phyloP scores from a whole-genome alignment of 2,113 vertebrate species.

The Sitta europaea region DNA sequence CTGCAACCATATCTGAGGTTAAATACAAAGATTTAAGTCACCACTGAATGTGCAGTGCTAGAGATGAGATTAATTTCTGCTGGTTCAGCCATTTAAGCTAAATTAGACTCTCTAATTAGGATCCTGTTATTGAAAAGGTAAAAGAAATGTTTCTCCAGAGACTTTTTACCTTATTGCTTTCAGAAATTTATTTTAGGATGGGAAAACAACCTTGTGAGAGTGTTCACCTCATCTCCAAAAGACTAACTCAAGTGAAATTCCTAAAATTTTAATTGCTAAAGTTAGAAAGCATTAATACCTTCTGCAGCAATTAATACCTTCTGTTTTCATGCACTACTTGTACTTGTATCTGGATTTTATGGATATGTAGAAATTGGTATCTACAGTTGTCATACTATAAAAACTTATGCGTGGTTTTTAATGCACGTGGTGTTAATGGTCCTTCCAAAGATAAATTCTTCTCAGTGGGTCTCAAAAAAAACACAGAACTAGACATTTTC shows the following conservation, averaged over 20 bases:
- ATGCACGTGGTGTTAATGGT: background rate
- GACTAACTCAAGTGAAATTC: background rate
- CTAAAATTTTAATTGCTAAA: background rate
- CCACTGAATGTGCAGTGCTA: background rate
- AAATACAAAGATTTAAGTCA: background rate
- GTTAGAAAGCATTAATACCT: background rate
- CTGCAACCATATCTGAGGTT: background rate
- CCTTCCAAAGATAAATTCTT: background rate
- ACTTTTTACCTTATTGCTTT: background rate
- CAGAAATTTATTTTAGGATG: background rate
- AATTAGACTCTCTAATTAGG: background rate
- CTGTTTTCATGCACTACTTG: background rate
- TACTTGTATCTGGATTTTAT: background rate
- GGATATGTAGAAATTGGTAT: background rate
- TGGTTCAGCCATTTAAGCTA: background rate
- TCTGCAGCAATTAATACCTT: background rate
- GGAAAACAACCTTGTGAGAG: background rate
- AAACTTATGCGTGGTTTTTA: background rate
- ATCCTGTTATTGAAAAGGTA: background rate
- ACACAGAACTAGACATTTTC: rapidly evolving
- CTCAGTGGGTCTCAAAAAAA: background rate
- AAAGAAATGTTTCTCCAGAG: background rate
- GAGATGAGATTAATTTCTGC: background rate
- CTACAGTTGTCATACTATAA: background rate
- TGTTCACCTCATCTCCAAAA: background rate